phyloP scores from a whole-genome alignment of 2,113 vertebrate genomes.

The Rhabdornis inornatus region DNA sequence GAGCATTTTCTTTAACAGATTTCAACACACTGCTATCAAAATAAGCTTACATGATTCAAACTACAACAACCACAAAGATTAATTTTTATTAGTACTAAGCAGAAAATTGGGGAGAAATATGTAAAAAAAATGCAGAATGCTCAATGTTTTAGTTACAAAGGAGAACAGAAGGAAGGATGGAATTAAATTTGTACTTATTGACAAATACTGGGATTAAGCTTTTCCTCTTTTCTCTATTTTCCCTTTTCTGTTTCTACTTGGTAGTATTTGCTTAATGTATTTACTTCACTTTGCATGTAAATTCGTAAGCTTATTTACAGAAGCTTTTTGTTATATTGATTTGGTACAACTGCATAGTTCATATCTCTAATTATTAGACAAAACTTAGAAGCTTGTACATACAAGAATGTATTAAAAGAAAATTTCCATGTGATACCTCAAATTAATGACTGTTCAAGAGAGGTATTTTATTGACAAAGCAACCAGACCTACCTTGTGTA shows the following conservation, averaged over 20 bases:
- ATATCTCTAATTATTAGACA: not conserved
- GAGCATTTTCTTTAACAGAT: not conserved
- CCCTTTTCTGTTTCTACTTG: not conserved
- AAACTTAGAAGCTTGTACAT: not conserved
- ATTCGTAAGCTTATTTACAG: not conserved
- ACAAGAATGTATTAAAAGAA: not conserved
- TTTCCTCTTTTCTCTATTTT: not conserved
- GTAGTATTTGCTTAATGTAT: not conserved
- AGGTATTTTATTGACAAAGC: not conserved
- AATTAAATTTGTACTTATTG: not conserved
- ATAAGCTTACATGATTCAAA: not conserved
- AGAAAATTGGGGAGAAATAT: not conserved
- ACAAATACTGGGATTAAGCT: not conserved
- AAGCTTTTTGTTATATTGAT: not conserved
- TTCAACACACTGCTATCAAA: not conserved
- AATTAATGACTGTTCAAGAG: not conserved
- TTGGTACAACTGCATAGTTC: not conserved
- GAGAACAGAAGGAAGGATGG: not conserved
- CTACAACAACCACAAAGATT: not conserved
- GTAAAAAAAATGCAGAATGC: not conserved
- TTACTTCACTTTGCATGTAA: not conserved
- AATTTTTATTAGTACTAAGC: not conserved
- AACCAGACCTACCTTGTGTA: slow-evolving; percentile 88
- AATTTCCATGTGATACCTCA: not conserved
- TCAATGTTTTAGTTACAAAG: not conserved